phyloP scores from a whole-genome alignment of 1,140 invertebrate genomes.

The Chironomus tepperi region DNA sequence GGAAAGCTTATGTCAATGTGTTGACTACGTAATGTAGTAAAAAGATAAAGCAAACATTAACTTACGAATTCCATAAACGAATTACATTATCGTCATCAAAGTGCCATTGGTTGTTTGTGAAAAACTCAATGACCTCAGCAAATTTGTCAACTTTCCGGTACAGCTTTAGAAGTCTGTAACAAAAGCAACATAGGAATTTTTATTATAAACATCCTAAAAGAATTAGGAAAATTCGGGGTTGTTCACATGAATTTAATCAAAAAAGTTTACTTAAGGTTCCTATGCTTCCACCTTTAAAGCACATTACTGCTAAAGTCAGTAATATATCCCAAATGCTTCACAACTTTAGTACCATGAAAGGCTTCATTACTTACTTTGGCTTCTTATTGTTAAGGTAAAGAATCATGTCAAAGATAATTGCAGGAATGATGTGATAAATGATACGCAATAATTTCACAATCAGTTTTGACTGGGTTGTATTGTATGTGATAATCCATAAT shows the following conservation, averaged over 20 bases:
- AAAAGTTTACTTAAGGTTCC: too few relatives aligned
- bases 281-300: too few relatives aligned
- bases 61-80: slow-evolving; percentile 42
- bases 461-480: neutral
- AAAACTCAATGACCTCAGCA: slow-evolving; percentile 59
- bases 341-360: too few relatives aligned
- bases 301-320: too few relatives aligned
- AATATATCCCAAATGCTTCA: too few relatives aligned
- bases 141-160: slow-evolving; percentile 69
- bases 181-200: neutral
- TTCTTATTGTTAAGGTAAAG: neutral
- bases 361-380: slow-evolving; percentile 5
- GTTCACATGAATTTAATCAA: too few relatives aligned
- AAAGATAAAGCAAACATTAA: neutral
- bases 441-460: neutral
- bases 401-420: neutral
- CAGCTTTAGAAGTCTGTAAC: slow-evolving; percentile 56
- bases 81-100: slow-evolving; percentile 59
- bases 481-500: slow-evolving; percentile 1
- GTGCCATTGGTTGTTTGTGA: slow-evolving; percentile 58
- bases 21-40: neutral
- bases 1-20: neutral
- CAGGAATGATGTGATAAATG: slow-evolving; percentile 6
- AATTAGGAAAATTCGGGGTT: too few relatives aligned
- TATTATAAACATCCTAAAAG: too few relatives aligned